Conservation (phyloP, 1,140 invertebrate genomes). For the Heterodera schachtii region DNA sequence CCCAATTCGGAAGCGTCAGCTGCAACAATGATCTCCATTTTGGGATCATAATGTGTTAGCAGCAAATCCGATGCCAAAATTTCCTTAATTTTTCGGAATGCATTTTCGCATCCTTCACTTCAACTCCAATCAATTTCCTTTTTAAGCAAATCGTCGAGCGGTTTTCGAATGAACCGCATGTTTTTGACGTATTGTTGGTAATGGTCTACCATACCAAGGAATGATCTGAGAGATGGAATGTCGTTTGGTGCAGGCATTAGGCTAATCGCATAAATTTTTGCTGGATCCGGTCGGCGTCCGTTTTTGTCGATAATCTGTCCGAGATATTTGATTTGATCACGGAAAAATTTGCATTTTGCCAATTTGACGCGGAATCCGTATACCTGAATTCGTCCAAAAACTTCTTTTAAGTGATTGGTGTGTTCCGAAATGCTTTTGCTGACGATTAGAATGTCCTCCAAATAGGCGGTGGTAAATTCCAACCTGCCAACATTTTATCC, state of each 20-base stretch:
- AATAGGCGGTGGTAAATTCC: constrained; percentile 47
- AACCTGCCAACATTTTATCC: constrained; percentile 9
- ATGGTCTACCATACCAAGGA: constrained; percentile 30
- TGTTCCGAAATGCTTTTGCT: too few relatives aligned
- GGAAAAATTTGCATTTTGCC: constrained; percentile 63
- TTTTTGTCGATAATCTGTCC: constrained; percentile 2
- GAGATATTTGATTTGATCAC: constrained; percentile 67
- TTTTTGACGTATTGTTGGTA: constrained; percentile 6
- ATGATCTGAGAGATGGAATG: neutral
- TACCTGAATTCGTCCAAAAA: too few relatives aligned
- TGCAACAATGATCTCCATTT: constrained; percentile 65
- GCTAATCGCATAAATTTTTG: neutral
- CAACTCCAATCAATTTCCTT: constrained; percentile 36
- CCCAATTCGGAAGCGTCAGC: constrained; percentile 69
- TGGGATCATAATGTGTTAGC: constrained; percentile 66
- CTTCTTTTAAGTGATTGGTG: constrained; percentile 66
- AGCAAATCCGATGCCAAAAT: constrained; percentile 52
- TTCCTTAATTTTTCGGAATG: constrained; percentile 60
- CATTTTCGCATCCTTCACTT: constrained; percentile 25
- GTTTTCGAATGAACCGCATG: constrained; percentile 13
- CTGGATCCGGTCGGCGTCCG: constrained; percentile 15
- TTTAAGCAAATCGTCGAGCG: constrained; percentile 26
- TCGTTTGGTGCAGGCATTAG: neutral
- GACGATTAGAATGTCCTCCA: constrained; percentile 52
- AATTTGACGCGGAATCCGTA: constrained; percentile 5